Conservation (phyloP, 1,140 invertebrate species). For the Lepidurus arcticus region DNA sequence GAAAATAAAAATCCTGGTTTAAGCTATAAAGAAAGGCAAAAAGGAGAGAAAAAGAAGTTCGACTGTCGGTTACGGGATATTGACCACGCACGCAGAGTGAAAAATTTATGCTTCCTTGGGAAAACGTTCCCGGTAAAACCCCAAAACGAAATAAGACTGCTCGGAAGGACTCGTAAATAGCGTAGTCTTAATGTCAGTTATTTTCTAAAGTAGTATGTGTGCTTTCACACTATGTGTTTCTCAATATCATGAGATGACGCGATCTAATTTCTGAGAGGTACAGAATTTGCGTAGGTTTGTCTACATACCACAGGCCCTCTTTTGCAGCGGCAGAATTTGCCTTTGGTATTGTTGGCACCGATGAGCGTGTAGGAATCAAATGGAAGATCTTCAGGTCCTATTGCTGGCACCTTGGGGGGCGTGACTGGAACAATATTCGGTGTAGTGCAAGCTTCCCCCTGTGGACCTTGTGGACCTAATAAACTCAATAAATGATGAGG, state of each 20-base stretch:
- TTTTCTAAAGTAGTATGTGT: not conserved
- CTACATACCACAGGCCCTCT: conserved; percentile 52
- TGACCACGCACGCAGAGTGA: not conserved
- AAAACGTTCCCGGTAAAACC: not conserved
- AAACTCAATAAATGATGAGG: not conserved
- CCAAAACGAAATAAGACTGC: not conserved
- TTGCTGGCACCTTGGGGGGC: conserved; percentile 27
- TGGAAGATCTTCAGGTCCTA: conserved; percentile 39
- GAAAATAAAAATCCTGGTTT: not conserved
- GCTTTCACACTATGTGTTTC: not conserved
- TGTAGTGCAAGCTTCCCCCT: not conserved
- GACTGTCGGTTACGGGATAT: conserved; percentile 7
- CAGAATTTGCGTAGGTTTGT: not conserved
- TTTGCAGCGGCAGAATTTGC: conserved; percentile 52
- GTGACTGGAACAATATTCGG: not conserved
- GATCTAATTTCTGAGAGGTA: not conserved
- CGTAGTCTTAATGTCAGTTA: not conserved
- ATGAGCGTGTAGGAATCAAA: conserved; percentile 52
- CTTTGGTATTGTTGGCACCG: conserved; percentile 39
- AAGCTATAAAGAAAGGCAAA: conserved; percentile 5
- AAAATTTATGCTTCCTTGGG: not conserved
- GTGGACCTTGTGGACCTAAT: not conserved
- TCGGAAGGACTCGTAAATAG: not conserved
- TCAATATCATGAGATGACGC: not conserved
- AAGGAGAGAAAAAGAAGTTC: not conserved